These are phyloP conservation scores for Orchestes rusci DNA, from an alignment of 2,888 invertebrate species.

Conservation along the genomic window DNA sequence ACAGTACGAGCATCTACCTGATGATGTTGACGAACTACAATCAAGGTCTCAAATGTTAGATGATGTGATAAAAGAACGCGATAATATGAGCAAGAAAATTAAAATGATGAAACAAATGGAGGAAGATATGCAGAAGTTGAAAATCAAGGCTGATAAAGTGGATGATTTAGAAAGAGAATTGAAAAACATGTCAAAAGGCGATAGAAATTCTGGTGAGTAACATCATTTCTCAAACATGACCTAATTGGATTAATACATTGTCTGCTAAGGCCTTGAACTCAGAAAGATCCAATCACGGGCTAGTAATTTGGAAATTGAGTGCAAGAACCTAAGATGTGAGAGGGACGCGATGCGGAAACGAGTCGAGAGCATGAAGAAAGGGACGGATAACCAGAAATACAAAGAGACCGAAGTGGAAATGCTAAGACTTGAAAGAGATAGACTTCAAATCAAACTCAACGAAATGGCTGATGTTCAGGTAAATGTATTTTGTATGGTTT, in stretches of 20 bases:
- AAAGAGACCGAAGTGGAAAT: conserved; percentile 37
- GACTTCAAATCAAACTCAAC: conserved; percentile 32
- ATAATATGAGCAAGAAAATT: conserved; percentile 32
- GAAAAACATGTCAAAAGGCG: conserved; percentile 24
- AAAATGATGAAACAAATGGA: conserved; percentile 27
- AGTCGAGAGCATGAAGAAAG: conserved; percentile 28
- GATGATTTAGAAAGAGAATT: conserved; percentile 28
- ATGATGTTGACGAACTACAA: conserved; percentile 32
- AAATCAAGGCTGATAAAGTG: conserved; percentile 27
- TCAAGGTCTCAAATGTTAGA: conserved; percentile 33
- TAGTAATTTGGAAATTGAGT: conserved; percentile 26
- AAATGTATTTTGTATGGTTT: background rate
- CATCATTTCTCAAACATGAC: background rate
- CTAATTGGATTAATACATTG: background rate
- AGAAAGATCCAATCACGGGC: conserved; percentile 25
- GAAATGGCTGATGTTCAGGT: conserved; percentile 35
- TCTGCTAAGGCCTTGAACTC: conserved; percentile 9
- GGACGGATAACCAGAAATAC: conserved; percentile 26
- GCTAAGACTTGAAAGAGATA: conserved; percentile 38
- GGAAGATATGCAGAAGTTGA: conserved; percentile 29
- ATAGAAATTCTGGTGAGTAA: conserved; percentile 16
- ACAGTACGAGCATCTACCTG: conserved; percentile 31
- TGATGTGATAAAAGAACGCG: conserved; percentile 33
- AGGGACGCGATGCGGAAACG: conserved; percentile 28
- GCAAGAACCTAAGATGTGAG: conserved; percentile 27